Percentiles rank a stretch among this genome's conserved stretches.
Evolutionary conservation across 2,113 vertebrate species (phyloP).

Genomic region (Oceanodroma tethys): DNA sequence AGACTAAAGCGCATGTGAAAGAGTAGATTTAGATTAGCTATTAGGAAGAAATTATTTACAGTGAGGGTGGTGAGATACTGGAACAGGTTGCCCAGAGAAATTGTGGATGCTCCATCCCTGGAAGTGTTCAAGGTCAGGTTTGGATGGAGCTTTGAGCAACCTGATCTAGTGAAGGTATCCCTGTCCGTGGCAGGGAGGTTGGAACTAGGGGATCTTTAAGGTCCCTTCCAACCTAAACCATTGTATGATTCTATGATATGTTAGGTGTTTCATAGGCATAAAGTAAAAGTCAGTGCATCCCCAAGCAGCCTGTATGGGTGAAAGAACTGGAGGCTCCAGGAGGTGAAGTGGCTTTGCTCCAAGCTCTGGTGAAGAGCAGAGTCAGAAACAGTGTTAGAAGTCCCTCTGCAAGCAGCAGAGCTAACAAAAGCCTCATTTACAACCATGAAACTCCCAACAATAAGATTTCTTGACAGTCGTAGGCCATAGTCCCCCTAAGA

Average conservation of each 20-base stretch:
- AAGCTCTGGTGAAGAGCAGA: not conserved
- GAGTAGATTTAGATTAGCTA: not conserved
- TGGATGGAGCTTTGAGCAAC: not conserved
- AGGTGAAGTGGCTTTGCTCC: not conserved
- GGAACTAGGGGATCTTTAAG: not conserved
- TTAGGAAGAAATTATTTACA: not conserved
- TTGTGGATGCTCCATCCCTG: not conserved
- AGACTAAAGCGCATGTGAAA: not conserved
- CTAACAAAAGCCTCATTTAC: not conserved
- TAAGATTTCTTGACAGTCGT: not conserved
- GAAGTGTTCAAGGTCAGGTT: accelerated
- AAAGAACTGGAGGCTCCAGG: not conserved
- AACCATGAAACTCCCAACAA: not conserved
- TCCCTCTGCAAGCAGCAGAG: not conserved
- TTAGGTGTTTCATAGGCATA: not conserved
- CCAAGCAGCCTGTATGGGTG: not conserved
- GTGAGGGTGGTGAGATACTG: not conserved
- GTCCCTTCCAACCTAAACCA: not conserved
- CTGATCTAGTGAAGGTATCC: not conserved
- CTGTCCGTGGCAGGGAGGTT: accelerated
- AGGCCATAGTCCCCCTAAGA: not conserved
- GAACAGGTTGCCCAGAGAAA: not conserved
- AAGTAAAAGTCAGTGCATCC: not conserved
- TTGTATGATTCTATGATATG: not conserved
- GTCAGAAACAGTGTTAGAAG: not conserved